Base-by-base conservation (phyloP, 2,797 vertebrate genomes). In the Xyrichtys novacula region DNA sequence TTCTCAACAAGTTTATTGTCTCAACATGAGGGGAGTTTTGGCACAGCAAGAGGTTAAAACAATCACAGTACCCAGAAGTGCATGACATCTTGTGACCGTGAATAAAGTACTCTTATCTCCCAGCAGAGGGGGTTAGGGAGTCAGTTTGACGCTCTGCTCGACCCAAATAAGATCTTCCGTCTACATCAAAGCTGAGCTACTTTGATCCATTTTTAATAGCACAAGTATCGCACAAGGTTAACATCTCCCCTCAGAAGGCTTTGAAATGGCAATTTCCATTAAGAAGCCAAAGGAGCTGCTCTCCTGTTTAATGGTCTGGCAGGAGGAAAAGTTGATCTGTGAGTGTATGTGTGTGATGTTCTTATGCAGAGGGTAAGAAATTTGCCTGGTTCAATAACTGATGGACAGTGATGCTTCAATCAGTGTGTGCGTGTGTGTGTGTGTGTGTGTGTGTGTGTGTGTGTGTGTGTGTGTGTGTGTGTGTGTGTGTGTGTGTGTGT, bases 171-270 rank as follows among this genome's bases (percentile, higher is more conserved):
- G 86, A 88, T 90, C 84, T 83, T 91, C 82, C 61, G 65, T 90
- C 78, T 60, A 93, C 90, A 93, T 94, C 92, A 94, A 93, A 94
- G 92, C 85, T 49, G 57, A 23, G 65, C 74, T 60, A 74, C 87
- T 87, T 87, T 91, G 91, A 94, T 94, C 87, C 89, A 94, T 95
- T 88, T 93, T 95, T 94, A 92, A 94, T 93, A 90, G 63, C 82
- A 79, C 71, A 74, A 85, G 89, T 84, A 91, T 91, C 76, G 59
- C 82, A 76, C 84, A 88, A 91, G 90, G 93, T 94, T 93, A 93
- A 93, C 90, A 85, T 92, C 91, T 92, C 83, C 88, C 88, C 91
- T 92, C 84, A 56, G 78, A 85, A 77, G 57, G 69, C 90, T 93
- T 91, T 91, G 88, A 91, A 91, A 92, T 88, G 83, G 85, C 91